Base-by-base conservation (phyloP, 2,888 invertebrate genomes). In the Eupithecia subumbrata region DNA sequence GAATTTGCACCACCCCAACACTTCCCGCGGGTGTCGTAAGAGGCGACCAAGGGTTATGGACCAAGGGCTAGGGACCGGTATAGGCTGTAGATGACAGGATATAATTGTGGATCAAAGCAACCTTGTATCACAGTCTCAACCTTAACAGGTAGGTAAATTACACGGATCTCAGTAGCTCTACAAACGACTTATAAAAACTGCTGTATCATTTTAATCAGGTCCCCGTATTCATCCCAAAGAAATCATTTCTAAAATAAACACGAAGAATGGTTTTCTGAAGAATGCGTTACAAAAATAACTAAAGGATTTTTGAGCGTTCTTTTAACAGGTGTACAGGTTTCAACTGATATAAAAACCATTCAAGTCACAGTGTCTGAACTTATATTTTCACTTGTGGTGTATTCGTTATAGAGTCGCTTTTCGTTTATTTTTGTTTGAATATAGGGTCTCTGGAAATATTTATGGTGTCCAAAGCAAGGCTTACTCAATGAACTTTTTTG, bases 251-350 rank as follows among this genome's bases (percentile, higher is more conserved):
- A 84, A 87, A 87, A 88, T 87, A 90, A 90, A 91, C 88, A 89
- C 84, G 88, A 90, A 89, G 90, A 91, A 90, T 91, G 34, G 87
- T 83, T 78, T 83, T 84, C 83, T 71, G 82, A 91, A 90, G 92
- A 92, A 93, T 92, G 91, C 89, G 89, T 86, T 90, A 91, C 86
- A 87, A 92, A 92, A 92, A 92, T 92, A 92, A 91, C 89, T 91
- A 89, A 90, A 91, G 89, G 91, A 90, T 90, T 92, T 73, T 89
- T 87, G 87, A 86, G 84, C 82, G 81, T 85, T 87, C 86, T 88
- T 87, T 87, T 90, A 92, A 93, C 92, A 93, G 93, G 93, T 93
- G 93, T 90, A 88, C 87, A 84, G 82, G 83, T 83, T 82, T 82
- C 85, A 82, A 84, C 83, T 83, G 85, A 79, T 81, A 70, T 71